Evolutionary conservation across 2,888 invertebrate species (phyloP).

Genomic region (Clusia tigrina): DNA sequence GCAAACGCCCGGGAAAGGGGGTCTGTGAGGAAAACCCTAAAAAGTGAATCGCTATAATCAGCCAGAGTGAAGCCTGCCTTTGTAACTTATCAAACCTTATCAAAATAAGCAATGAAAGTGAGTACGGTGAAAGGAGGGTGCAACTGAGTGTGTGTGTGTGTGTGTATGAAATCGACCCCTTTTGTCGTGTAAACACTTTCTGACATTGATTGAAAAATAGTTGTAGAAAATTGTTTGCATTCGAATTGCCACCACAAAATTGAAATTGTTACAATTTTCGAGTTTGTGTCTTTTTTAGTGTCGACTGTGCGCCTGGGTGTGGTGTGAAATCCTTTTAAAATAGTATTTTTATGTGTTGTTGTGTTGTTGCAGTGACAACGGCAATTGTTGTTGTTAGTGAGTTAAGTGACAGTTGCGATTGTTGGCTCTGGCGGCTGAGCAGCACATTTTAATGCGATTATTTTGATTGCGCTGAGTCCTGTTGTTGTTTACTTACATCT

Average conservation of each 20-base stretch:
- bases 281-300: neutral
- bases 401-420: neutral
- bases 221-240: neutral
- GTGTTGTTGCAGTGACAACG: too few relatives aligned
- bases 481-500: constrained; percentile 2
- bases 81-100: neutral
- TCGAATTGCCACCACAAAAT: neutral
- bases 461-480: neutral
- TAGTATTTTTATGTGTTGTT: neutral
- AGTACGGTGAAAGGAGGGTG: neutral
- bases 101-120: neutral
- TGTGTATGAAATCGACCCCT: too few relatives aligned
- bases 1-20: neutral
- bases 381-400: constrained; percentile 12
- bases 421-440: neutral
- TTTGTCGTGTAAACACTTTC: neutral
- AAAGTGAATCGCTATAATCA: constrained; percentile 7
- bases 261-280: constrained; percentile 2
- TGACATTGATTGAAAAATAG: constrained; percentile 3
- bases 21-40: too few relatives aligned
- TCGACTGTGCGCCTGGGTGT: neutral
- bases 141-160: too few relatives aligned
- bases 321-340: constrained; percentile 4
- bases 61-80: constrained; percentile 2
- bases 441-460: neutral